Evolutionary conservation across 2,888 invertebrate genomes (phyloP).

Genomic region (Dynastes hyllus): DNA sequence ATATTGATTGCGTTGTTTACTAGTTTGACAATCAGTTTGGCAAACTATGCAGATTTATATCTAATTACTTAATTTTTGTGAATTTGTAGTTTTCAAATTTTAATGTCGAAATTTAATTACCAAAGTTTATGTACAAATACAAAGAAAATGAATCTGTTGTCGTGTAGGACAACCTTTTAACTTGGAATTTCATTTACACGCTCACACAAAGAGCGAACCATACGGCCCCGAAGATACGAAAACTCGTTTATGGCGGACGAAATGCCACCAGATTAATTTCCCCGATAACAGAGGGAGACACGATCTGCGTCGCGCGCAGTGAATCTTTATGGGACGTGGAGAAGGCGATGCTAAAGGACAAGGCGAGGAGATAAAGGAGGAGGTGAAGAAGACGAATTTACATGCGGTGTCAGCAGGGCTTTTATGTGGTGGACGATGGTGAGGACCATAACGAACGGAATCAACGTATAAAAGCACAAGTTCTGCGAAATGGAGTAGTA

Average conservation of each 20-base stretch:
- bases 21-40: too few species aligned
- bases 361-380: not conserved
- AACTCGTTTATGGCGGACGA: conserved; percentile 43
- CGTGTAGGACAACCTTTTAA: too few species aligned
- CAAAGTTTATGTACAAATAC: too few species aligned
- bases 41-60: too few species aligned
- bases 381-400: conserved; percentile 36
- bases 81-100: too few species aligned
- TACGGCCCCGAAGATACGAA: conserved; percentile 43
- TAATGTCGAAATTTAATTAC: too few species aligned
- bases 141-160: too few species aligned
- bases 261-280: conserved; percentile 42
- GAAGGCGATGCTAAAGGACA: not conserved
- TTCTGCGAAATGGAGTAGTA: conserved; percentile 37
- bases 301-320: not conserved
- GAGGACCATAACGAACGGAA: conserved; percentile 27
- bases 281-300: conserved; percentile 33
- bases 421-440: conserved; percentile 23
- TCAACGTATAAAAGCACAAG: conserved; percentile 30
- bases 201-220: not conserved
- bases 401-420: conserved; percentile 46
- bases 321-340: conserved; percentile 38
- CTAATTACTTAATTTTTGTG: too few species aligned
- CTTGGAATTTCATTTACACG: too few species aligned
- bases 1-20: too few species aligned